These are phyloP conservation scores for Lerista edwardsae DNA, from an alignment of 2,797 vertebrate genomes.

Conservation along the genomic window DNA sequence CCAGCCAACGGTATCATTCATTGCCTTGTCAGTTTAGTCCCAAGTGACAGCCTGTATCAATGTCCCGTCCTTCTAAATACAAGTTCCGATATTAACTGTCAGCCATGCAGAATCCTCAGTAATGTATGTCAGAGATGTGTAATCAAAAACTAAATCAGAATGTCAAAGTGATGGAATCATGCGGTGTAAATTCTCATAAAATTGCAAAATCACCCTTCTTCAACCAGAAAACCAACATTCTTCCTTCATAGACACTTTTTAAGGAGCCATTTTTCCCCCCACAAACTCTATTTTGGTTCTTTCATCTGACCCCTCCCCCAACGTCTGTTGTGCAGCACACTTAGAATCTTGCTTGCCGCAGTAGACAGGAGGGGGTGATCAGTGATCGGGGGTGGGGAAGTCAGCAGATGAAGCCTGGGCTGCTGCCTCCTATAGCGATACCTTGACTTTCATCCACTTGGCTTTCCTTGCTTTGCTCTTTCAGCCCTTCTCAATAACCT, in stretches of 20 bases:
- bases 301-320: not conserved
- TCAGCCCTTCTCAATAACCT: not conserved
- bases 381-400: not conserved
- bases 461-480: not conserved
- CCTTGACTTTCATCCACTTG: too few relatives aligned
- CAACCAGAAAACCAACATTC: slow-evolving; percentile 1
- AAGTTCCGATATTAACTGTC: slow-evolving; percentile 41
- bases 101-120: slow-evolving; percentile 13
- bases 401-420: not conserved
- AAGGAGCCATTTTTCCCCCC: not conserved
- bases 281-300: not conserved
- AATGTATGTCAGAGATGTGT: slow-evolving; percentile 42
- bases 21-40: slow-evolving; percentile 19
- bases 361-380: not conserved
- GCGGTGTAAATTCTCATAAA: slow-evolving; percentile 14
- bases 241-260: not conserved
- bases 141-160: slow-evolving; percentile 42
- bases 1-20: not conserved
- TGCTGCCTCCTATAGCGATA: not conserved
- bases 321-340: not conserved
- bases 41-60: slow-evolving; percentile 16
- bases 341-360: not conserved
- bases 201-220: not conserved
- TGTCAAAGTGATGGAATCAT: slow-evolving; percentile 36
- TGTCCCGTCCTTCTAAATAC: slow-evolving; percentile 26